Base-by-base conservation (phyloP, 2,888 invertebrate species). In the Drosophila melanosoma region DNA sequence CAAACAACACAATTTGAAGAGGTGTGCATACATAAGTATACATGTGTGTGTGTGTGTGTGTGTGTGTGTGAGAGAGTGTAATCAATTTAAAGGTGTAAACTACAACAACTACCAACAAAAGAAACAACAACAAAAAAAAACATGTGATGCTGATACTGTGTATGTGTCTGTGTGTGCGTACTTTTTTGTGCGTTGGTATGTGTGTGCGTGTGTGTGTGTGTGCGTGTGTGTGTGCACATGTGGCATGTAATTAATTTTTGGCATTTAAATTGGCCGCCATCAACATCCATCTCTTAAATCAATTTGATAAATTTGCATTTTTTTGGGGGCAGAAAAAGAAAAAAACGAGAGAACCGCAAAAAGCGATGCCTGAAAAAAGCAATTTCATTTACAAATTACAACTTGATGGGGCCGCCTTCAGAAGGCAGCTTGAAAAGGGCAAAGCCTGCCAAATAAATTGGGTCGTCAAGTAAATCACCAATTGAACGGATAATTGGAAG, bases 381-480 rank as follows among this genome's bases (percentile, higher is more conserved):
- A 87, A 87, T 84, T 84, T 85, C 74, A 84, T 87, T 83, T 85
- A 77, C 86, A 84, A 84, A 87, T 84, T 83, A 87, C 87, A 82
- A 87, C 76, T 76, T 84, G 82, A 81, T 84, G 83, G 60, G 69
- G 35, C 53, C 20, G 1, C 3, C 53, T 38, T n/a, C 26, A n/a
- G n/a, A 12, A 15, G 36, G 48, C 40, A 40, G 35, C 33, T 51
- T 6, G 36, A 20, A 70, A 70, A 53, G 53, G 63, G 53, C 57
- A 33, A 57, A 60, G 63, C 49, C 59, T 63, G 66, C 40, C 33
- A 53, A 67, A 52, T 72, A 51, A 59, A 72, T 72, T 58, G 53
- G 45, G 35, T 29, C 58, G 33, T 35, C 35, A 78, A 64, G 62
- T 53, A 56, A 79, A 76, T 79, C 78, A 60, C 52, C 76, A 76